phyloP scores from a whole-genome alignment of 2,888 invertebrate genomes.

The Incurvaria masculella region DNA sequence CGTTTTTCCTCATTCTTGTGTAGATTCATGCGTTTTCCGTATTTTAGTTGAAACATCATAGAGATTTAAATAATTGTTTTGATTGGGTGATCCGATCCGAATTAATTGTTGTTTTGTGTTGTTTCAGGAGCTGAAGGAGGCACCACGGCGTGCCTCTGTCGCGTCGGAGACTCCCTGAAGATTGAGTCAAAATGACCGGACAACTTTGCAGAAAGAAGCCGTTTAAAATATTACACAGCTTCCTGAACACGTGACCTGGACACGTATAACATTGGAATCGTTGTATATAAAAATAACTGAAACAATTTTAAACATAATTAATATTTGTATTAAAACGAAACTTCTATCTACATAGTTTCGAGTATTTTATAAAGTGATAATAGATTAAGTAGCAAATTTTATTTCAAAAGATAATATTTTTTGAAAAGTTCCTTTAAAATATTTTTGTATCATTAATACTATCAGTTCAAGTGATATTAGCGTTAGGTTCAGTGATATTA shows the following conservation, averaged over 20 bases:
- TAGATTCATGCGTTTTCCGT: not conserved
- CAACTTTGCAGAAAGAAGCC: constrained; percentile 36
- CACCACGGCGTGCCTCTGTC: constrained; percentile 22
- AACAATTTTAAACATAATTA: no score
- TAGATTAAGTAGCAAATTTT: no score
- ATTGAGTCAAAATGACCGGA: constrained; percentile 34
- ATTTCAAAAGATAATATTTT: no score
- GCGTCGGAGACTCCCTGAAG: not conserved
- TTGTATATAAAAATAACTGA: no score
- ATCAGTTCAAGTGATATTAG: constrained; percentile 37
- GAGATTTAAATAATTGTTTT: no score
- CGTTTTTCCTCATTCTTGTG: no score
- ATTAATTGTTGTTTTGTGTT: constrained; percentile 19
- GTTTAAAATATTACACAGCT: constrained; percentile 36
- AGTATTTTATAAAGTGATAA: no score
- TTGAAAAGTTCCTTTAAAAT: constrained; percentile 6
- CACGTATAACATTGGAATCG: constrained; percentile 9
- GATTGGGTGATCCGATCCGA: no score
- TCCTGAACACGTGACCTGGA: constrained; percentile 37
- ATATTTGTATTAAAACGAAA: no score
- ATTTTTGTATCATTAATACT: no score
- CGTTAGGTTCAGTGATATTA: constrained; percentile 14
- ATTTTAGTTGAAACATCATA: not conserved
- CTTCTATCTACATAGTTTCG: no score
- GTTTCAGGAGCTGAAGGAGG: constrained; percentile 32